These are phyloP conservation scores for Polypedilum vanderplanki DNA, from an alignment of 1,140 invertebrate genomes.

Conservation along the genomic window DNA sequence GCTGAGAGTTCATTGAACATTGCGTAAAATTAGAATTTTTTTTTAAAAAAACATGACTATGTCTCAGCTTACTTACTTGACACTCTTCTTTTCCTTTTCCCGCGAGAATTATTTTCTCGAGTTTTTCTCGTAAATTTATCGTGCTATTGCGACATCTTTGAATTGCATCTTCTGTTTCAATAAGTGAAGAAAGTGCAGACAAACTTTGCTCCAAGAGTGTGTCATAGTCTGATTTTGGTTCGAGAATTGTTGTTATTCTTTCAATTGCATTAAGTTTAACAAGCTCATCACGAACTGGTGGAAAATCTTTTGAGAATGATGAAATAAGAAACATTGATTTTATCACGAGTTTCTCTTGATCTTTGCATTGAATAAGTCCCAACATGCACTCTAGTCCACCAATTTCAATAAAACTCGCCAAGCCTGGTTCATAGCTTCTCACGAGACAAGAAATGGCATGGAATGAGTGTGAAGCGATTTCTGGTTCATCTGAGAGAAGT, in stretches of 20 bases:
- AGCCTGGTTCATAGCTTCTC: slow-evolving; percentile 32
- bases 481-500: slow-evolving; percentile 47
- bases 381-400: slow-evolving; percentile 32
- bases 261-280: slow-evolving; percentile 29
- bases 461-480: slow-evolving; percentile 51
- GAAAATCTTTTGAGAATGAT: slow-evolving; percentile 31
- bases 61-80: background rate
- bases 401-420: slow-evolving; percentile 30
- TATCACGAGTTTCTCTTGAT: slow-evolving; percentile 30
- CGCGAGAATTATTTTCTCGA: background rate
- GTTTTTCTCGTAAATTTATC: background rate
- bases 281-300: slow-evolving; percentile 25
- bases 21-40: slow-evolving; percentile 2
- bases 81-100: slow-evolving; percentile 7
- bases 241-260: background rate
- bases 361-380: slow-evolving; percentile 27
- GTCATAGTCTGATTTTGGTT: background rate
- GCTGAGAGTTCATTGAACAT: background rate
- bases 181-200: background rate
- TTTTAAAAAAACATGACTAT: background rate
- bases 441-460: slow-evolving; percentile 57
- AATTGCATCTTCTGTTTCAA: background rate
- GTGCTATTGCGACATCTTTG: background rate
- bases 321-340: slow-evolving; percentile 33
- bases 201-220: background rate